phyloP scores from a whole-genome alignment of 1,140 invertebrate species.

The Sitodiplosis mosellana region DNA sequence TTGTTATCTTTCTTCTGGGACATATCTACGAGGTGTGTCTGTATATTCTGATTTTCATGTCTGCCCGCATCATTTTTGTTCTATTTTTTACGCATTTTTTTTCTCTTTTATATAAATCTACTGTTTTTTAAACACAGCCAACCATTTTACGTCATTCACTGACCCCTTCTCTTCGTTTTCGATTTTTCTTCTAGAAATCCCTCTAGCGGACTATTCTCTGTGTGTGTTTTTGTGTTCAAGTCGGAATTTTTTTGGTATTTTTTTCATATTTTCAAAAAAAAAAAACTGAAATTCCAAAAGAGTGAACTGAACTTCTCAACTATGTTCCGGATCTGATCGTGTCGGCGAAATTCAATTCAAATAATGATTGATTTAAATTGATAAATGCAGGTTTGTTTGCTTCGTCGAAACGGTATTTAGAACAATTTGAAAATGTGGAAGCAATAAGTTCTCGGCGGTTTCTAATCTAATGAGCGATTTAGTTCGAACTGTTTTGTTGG shows the following conservation, averaged over 20 bases:
- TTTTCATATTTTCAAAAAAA: neutral
- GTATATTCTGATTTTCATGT: no score
- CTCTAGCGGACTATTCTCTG: neutral
- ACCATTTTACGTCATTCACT: constrained; percentile 5
- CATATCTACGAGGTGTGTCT: no score
- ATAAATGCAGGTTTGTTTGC: constrained; percentile 10
- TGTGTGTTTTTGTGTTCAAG: neutral
- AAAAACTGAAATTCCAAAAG: neutral
- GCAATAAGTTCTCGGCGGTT: constrained; percentile 7
- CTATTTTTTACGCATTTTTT: no score
- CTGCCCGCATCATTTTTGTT: no score
- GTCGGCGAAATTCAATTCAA: no score
- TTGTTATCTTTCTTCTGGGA: no score
- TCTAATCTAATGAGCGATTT: constrained; percentile 9
- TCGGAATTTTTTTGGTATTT: neutral
- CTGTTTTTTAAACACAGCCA: constrained; percentile 4
- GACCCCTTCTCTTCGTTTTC: neutral
- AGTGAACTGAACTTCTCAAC: neutral
- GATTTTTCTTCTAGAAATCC: neutral
- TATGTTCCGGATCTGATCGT: neutral
- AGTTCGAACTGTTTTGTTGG: no score
- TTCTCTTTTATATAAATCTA: constrained; percentile 5
- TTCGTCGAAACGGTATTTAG: constrained; percentile 14
- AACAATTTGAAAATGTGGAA: constrained; percentile 10
- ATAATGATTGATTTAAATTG: neutral